Percentiles rank a stretch among this genome's conserved stretches.
phyloP scores from a whole-genome alignment of 2,113 vertebrate species.

The Dicaeum eximium region DNA sequence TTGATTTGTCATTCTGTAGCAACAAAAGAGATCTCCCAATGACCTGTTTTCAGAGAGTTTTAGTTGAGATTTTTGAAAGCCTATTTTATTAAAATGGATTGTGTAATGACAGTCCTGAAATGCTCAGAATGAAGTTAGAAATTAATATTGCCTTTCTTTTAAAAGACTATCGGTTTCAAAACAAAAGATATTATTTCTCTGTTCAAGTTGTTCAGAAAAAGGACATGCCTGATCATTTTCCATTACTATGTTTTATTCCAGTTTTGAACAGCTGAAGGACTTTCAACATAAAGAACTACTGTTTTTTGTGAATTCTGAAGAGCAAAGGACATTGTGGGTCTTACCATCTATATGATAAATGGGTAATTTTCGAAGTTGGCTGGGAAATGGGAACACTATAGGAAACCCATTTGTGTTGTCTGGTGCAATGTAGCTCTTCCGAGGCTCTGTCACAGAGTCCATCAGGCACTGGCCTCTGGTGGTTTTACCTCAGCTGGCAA shows the following conservation, averaged over 20 bases:
- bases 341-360: background rate
- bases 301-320: background rate
- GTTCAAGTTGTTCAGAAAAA: background rate
- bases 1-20: background rate
- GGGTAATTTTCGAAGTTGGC: background rate
- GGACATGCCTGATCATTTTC: background rate
- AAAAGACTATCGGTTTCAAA: background rate
- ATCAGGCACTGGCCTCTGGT: background rate
- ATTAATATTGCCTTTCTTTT: background rate
- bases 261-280: background rate
- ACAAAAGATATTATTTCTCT: background rate
- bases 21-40: background rate
- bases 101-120: background rate
- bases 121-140: background rate
- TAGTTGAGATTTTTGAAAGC: background rate
- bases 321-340: too few species aligned
- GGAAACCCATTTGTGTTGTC: background rate
- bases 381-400: background rate
- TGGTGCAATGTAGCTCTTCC: background rate
- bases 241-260: background rate
- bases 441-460: background rate
- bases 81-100: background rate
- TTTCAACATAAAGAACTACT: background rate
- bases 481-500: background rate
- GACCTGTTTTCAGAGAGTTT: background rate